Base-by-base conservation (phyloP, 2,797 vertebrate genomes). In the Thripadectes ignobilis region DNA sequence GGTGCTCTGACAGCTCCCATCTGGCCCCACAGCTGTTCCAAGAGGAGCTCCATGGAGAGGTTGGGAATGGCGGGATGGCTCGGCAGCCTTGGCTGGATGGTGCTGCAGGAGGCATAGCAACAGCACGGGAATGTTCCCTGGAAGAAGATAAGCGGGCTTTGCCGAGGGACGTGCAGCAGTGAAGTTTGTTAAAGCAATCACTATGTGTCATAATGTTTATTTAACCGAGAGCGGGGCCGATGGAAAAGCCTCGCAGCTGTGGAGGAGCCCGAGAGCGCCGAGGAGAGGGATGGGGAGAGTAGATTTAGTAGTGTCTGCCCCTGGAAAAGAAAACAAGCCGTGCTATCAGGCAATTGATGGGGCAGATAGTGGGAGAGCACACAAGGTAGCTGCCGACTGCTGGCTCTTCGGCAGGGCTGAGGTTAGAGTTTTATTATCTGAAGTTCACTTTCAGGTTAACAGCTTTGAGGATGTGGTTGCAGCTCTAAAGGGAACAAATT, bases 371-470 rank as follows among this genome's bases (percentile, higher is more conserved):
- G 8, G 76, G 74, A 93, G 86, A 93, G 89, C 54, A 88, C 93
- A 69, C 85, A 88, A 96, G 94, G 96, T 96, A 95, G 92, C 93
- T 92, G 84, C 92, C 58, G 88, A 23, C 67, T 85, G 92, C 92
- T 92, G 39, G 65, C 88, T 95, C 77, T 49, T 91, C 75, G 89
- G 83, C 41, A 88, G 84, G 93, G 92, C 52, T 75, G 89, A 95
- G 88, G 84, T 91, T 95, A 45, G 88, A 79, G 43, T 79, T 92
- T 92, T 96, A 95, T 88, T 93, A 83, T 92, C 94, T 75, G 85
- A 97, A 97, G 97, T 97, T 97, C 97, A 97, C 93, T 86, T 93
- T 93, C 95, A 96, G 97, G 97, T 97, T 97, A 97, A 97, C 94
- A 97, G 95, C 93, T 92, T 77, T 66, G 95, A 96, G 95, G 96